Evolutionary conservation across 2,797 vertebrate species (phyloP).

Genomic region (Capromys pilorides): DNA sequence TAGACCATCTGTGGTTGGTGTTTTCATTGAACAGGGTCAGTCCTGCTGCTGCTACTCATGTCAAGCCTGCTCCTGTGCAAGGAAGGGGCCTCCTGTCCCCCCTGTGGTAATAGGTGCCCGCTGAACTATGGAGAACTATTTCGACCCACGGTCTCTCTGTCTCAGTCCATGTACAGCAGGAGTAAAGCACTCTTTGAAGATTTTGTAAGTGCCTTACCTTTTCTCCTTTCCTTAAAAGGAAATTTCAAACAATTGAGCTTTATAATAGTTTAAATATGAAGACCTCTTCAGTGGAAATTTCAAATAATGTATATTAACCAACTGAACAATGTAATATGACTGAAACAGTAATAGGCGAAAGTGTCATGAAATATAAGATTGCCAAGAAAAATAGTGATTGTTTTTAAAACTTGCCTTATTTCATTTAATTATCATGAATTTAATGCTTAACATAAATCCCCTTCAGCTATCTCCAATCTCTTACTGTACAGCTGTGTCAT

Average conservation of each 20-base stretch:
- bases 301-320: background rate
- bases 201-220: conserved; percentile 84
- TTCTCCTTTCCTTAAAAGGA: background rate
- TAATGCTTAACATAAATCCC: background rate
- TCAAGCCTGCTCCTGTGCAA: conserved; percentile 66
- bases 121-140: conserved; percentile 84
- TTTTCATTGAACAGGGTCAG: conserved; percentile 76
- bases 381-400: too few species aligned
- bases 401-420: too few species aligned
- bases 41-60: conserved; percentile 70
- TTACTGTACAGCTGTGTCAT: too few species aligned
- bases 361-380: too few species aligned
- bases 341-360: background rate
- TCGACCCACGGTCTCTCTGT: conserved; percentile 82
- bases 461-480: background rate
- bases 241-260: background rate
- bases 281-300: background rate
- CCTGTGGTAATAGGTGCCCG: conserved; percentile 80
- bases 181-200: conserved; percentile 83
- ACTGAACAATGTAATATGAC: background rate
- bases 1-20: background rate
- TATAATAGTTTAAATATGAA: background rate
- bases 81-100: conserved; percentile 79
- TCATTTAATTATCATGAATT: background rate
- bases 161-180: conserved; percentile 82